Base-by-base conservation (phyloP, 2,797 vertebrate genomes). In the Chloroceryle amazona region DNA sequence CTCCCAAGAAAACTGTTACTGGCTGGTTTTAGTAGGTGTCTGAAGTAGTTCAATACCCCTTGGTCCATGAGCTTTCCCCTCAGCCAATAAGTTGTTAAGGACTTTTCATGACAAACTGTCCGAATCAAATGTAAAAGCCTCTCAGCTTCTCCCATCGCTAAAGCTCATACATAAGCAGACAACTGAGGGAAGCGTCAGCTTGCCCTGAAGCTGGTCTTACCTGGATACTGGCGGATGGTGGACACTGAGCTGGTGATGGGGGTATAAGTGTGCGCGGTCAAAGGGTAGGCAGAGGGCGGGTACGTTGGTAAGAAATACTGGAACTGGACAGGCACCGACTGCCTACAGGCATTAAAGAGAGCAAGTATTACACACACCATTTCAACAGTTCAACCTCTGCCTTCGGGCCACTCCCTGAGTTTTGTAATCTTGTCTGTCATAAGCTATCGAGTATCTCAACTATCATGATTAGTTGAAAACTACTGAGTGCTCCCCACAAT, bases 161-260 rank as follows among this genome's bases (percentile, higher is more conserved):
- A 6, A 26, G 29, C 49, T 49, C 8, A 17, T 0, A 13, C 2
- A 3, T 1, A 10, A 80, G 26, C 22, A 13, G 20, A 35, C 14
- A 18, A 46, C 37, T 7, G 4, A 68, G 6, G 11, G 14, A 6
- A 62, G 51, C 0, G 0, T 1, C 28, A 22, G 58, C 58, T 11
- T 9, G 41, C 1, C 35, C 58, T 51, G 4, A 2, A 3, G 57
- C 13, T 18, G 10, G 4, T 13, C 97, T 83, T 98, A 99, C 99
- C 99, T 93, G 99, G 99, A 81, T 99, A 99, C 60, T 99, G 99
- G 57, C 99, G 99, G 72, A 99, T 99, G 87, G 99, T 99, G 63
- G 99, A 99, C 51, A 99, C 99, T 0, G 99, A 99, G 98, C 99
- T 99, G 97, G 99, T 99, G 97, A 99, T 99, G 68, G 99, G 99